Percentiles rank a stretch among this genome's conserved stretches.
These are phyloP conservation scores for Aphidius colemani DNA, from an alignment of 2,888 invertebrate genomes.

Conservation along the genomic window DNA sequence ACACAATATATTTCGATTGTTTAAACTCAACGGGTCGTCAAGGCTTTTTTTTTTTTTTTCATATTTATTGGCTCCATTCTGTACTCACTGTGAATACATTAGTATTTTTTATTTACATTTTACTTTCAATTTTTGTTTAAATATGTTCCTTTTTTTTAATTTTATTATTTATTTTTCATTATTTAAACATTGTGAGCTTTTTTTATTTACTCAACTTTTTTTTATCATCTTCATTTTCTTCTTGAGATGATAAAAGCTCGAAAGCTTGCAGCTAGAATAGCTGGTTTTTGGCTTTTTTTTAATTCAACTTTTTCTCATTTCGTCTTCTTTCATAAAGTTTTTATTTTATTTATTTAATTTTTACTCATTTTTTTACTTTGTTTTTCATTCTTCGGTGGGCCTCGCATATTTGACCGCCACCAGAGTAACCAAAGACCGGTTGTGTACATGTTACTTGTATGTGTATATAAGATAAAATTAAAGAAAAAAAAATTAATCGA, in stretches of 20 bases:
- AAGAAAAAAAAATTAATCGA: too few species aligned
- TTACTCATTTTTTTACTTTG: constrained; percentile 42
- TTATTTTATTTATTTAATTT: constrained; percentile 21
- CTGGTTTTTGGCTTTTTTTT: too few species aligned
- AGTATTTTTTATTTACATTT: constrained; percentile 10
- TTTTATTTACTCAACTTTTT: too few species aligned
- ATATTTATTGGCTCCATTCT: constrained; percentile 9
- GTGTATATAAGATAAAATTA: too few species aligned
- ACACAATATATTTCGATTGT: constrained; percentile 48
- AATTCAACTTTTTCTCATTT: too few species aligned
- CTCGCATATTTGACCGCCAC: constrained; percentile 56
- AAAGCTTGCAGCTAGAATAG: too few species aligned
- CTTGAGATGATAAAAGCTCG: too few species aligned
- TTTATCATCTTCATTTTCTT: too few species aligned
- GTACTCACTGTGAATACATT: constrained; percentile 7
- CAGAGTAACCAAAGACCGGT: constrained; percentile 41
- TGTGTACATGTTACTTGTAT: neutral
- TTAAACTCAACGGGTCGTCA: constrained; percentile 46
- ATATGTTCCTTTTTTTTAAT: constrained; percentile 37
- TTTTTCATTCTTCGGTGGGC: constrained; percentile 49
- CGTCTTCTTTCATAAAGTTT: too few species aligned
- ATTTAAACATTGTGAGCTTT: too few species aligned
- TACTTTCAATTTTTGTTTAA: constrained; percentile 33
- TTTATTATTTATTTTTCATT: constrained; percentile 38
- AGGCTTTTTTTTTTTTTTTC: constrained; percentile 34